Evolutionary conservation across 1,140 invertebrate genomes (phyloP), one percentile per base, ranked within the genome.

Genomic region (Diprion similis): DNA sequence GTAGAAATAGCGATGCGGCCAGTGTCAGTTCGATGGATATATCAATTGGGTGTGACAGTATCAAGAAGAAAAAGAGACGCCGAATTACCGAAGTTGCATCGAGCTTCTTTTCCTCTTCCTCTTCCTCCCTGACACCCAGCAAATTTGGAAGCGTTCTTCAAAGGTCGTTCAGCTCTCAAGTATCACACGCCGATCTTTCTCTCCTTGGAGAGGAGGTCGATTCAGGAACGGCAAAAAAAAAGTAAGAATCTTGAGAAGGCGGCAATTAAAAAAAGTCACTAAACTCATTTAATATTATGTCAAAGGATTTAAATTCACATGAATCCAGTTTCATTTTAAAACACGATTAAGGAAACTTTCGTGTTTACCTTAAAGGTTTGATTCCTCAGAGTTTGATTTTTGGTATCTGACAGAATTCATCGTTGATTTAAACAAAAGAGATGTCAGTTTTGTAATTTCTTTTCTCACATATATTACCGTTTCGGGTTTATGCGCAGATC

Each of bases 21-120:
- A 86, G 84, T 75, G 71, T 85, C 13, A 84, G 79, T 75, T 85
- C 84, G 1, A 85, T 85, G 82, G 85, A 86, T 48, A 83, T 83
- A 72, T 85, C 85, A 6, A 76, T 86, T 17, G 84, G 82, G 64
- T 83, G 84, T 0, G 82, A 81, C 1, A 51, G 78, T 10, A 78
- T 78, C 13, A 87, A 85, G 24, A 82, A 82, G 66, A 86, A 86
- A 46, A 88, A 87, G 65, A 77, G 85, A 66, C 75, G 84, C 64
- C 84, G 86, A 73, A 84, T 86, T 45, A 86, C 84, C 45, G 86
- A 87, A 73, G 82, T 86, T 6, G 86, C 86, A 0, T 83, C 81
- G 68, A 85, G 79, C 70, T 82, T 86, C 69, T 64, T 78, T 59
- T 59, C 51, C 46, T 83, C 87, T 75, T 79, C 81, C 17, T 77